Evolutionary conservation across 2,888 invertebrate genomes (phyloP), one percentile per base, ranked within the genome.

Genomic region (Heteromyza rotundicornis): DNA sequence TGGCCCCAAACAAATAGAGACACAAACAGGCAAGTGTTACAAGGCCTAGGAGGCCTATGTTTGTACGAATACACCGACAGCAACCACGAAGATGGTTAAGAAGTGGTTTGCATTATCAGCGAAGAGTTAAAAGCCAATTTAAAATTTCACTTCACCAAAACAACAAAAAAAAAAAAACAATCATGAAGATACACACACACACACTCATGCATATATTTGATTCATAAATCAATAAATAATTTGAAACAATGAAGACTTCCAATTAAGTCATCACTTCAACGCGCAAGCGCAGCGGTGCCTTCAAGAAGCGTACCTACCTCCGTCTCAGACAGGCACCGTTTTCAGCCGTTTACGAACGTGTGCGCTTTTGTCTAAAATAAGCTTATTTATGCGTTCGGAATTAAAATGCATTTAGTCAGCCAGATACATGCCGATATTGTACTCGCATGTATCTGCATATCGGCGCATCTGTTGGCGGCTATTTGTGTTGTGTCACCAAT

Each of bases 161-260:
- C 56, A 32, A 53, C 19, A 32, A n/a, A n/a, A n/a, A n/a, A n/a
- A n/a, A n/a, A n/a, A n/a, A n/a, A n/a, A n/a, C n/a, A 27, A 27
- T 27, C 27, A 40, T n/a, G n/a, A 40, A 12, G 7, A 12, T 8
- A 32, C 32, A 12, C 5, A 12, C 32, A 12, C 32, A 12, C 32
- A 32, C 32, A 12, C 32, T 12, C 32, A 32, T 5, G 7, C 7
- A 32, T 8, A 32, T n/a, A n/a, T n/a, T 32, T 32, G 5, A 8
- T n/a, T 40, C 73, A 73, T 73, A 73, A 73, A 73, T 73, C 73
- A 73, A 73, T 56, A 56, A 56, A 54, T 36, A 54, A 54, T 54
- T 54, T 19, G 54, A 75, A 73, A 73, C 75, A 73, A 72, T 75
- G 73, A 75, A 75, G 73, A 75, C 73, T 71, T 71, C 73, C 75